phyloP scores from a whole-genome alignment of 2,888 invertebrate species.

The Parasteatoda lunata region DNA sequence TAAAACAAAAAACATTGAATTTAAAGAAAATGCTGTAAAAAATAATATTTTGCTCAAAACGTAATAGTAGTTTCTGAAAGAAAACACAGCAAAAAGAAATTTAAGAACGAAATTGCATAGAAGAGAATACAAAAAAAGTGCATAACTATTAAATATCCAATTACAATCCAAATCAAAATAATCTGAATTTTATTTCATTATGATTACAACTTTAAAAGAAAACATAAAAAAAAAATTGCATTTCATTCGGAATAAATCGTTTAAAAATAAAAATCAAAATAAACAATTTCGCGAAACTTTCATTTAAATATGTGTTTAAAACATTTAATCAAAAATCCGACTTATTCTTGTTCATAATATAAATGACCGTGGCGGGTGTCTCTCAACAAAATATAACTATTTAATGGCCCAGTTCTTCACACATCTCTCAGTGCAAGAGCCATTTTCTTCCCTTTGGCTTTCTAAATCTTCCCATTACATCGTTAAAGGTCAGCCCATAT shows the following conservation, averaged over 20 bases:
- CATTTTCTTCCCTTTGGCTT: neutral
- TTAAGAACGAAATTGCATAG: too few relatives aligned
- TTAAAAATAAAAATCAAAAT: neutral
- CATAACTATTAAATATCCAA: too few relatives aligned
- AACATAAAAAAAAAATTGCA: too few relatives aligned
- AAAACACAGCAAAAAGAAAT: too few relatives aligned
- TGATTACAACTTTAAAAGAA: too few relatives aligned
- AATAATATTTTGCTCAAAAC: too few relatives aligned
- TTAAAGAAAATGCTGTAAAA: too few relatives aligned
- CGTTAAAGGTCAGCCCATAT: slow-evolving; percentile 21
- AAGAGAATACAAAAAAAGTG: too few relatives aligned
- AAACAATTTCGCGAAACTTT: neutral
- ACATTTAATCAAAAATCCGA: too few relatives aligned
- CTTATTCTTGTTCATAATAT: neutral
- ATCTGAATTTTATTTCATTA: too few relatives aligned
- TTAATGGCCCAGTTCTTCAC: neutral
- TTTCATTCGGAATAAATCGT: neutral
- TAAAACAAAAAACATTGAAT: neutral
- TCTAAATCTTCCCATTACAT: slow-evolving; percentile 2
- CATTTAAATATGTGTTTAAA: neutral
- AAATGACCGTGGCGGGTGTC: neutral
- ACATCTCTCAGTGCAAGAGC: neutral
- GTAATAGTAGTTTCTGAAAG: too few relatives aligned
- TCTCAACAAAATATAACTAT: neutral
- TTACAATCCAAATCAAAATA: too few relatives aligned